phyloP scores from a whole-genome alignment of 1,140 invertebrate species.

The Sipha flava region DNA sequence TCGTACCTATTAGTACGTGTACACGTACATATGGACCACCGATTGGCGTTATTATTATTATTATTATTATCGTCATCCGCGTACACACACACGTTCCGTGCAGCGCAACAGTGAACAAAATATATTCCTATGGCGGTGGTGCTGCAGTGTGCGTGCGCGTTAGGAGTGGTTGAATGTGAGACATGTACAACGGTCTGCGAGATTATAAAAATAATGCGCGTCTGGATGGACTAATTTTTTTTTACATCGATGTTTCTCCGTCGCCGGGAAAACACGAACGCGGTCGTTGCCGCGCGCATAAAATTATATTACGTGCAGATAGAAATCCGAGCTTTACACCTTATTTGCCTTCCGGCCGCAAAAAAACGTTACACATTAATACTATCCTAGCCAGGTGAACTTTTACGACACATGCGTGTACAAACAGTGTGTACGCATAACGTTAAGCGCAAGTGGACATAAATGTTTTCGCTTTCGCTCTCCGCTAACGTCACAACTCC shows the following conservation, averaged over 20 bases:
- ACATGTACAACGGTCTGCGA: background rate
- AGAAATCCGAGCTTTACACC: background rate
- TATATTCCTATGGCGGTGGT: no score
- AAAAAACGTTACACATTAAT: no score
- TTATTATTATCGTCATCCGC: no score
- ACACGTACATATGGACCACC: background rate
- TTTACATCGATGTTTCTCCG: background rate
- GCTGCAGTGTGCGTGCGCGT: background rate
- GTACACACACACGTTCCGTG: background rate
- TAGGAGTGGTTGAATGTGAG: background rate
- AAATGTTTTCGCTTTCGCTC: background rate
- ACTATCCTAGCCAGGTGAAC: background rate
- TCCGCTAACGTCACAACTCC: no score
- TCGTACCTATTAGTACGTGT: background rate
- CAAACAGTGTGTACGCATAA: background rate
- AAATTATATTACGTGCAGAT: background rate
- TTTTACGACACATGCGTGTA: background rate
- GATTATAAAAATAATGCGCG: background rate
- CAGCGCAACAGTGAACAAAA: background rate
- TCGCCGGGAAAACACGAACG: background rate
- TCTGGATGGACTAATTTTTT: background rate
- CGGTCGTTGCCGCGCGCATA: background rate
- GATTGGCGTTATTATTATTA: conserved; percentile 22
- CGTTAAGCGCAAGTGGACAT: no score
- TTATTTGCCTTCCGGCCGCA: background rate